These are phyloP conservation scores for Metopia argyrocephala DNA, from an alignment of 2,888 invertebrate genomes.

Conservation along the genomic window DNA sequence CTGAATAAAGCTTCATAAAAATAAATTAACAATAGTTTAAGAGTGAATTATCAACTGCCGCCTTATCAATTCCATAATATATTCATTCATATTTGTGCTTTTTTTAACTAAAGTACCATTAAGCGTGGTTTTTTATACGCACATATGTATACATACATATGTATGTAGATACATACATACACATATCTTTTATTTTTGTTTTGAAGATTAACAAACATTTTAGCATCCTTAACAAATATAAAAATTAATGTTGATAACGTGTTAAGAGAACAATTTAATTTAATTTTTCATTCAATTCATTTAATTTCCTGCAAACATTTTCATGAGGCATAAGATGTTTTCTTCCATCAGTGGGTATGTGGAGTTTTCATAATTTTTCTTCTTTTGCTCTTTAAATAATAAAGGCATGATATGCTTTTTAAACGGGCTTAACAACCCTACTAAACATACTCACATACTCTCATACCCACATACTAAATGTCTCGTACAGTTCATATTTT, in stretches of 20 bases:
- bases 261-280: not conserved
- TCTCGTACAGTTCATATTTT: slow-evolving; percentile 14
- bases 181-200: too few relatives aligned
- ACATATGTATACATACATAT: too few relatives aligned
- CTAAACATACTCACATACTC: slow-evolving; percentile 9
- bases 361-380: slow-evolving; percentile 13
- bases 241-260: not conserved
- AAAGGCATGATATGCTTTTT: not conserved
- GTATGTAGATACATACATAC: not conserved
- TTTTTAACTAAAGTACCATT: too few relatives aligned
- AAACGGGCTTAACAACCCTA: not conserved
- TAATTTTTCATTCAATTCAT: slow-evolving; percentile 16
- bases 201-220: not conserved
- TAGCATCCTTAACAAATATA: not conserved
- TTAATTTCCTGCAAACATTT: slow-evolving; percentile 18
- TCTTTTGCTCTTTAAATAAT: slow-evolving; percentile 10
- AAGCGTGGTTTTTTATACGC: too few relatives aligned
- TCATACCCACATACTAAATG: not conserved
- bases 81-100: too few relatives aligned
- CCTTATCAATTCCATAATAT: too few relatives aligned
- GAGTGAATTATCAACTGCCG: too few relatives aligned
- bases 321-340: slow-evolving; percentile 5
- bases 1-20: too few relatives aligned
- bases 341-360: not conserved
- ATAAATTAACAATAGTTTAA: too few relatives aligned